Conservation (phyloP, 2,113 vertebrate species). For the Sinocyclocheilus anshuiensis region DNA sequence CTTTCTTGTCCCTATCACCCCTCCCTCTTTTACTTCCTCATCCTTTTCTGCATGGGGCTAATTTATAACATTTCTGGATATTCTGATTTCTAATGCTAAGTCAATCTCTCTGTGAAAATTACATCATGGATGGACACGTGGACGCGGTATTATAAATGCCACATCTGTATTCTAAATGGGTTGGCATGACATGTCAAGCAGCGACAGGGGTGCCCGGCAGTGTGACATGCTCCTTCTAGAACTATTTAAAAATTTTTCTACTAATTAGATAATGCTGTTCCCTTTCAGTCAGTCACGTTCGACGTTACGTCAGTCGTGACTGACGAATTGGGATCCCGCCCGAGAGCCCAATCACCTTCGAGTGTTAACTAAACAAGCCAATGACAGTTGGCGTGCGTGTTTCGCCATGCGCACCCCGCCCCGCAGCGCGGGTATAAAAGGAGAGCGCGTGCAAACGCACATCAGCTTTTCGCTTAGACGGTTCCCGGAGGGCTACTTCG, state of each 20-base stretch:
- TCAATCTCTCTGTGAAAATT: conserved; percentile 23
- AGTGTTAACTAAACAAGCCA: too few relatives aligned
- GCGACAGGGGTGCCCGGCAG: neutral
- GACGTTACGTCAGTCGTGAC: too few relatives aligned
- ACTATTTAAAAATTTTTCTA: neutral
- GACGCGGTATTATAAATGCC: neutral
- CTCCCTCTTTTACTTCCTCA: neutral
- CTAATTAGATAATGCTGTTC: neutral
- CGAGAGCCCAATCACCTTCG: too few relatives aligned
- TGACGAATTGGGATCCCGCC: too few relatives aligned
- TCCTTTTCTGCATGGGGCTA: conserved; percentile 17
- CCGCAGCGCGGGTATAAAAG: too few relatives aligned
- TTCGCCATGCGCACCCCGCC: too few relatives aligned
- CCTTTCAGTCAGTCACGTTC: too few relatives aligned
- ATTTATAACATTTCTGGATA: conserved; percentile 48
- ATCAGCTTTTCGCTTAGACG: too few relatives aligned
- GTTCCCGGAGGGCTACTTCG: too few relatives aligned
- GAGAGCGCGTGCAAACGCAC: too few relatives aligned
- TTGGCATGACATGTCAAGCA: conserved; percentile 3
- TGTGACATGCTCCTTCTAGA: neutral
- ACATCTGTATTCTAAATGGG: conserved; percentile 16
- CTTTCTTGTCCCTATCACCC: conserved; percentile 18
- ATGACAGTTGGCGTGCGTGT: too few relatives aligned
- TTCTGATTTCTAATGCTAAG: conserved; percentile 41
- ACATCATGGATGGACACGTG: conserved; percentile 13